Evolutionary conservation across 2,113 vertebrate species (phyloP).

Genomic region (Podilymbus podiceps): DNA sequence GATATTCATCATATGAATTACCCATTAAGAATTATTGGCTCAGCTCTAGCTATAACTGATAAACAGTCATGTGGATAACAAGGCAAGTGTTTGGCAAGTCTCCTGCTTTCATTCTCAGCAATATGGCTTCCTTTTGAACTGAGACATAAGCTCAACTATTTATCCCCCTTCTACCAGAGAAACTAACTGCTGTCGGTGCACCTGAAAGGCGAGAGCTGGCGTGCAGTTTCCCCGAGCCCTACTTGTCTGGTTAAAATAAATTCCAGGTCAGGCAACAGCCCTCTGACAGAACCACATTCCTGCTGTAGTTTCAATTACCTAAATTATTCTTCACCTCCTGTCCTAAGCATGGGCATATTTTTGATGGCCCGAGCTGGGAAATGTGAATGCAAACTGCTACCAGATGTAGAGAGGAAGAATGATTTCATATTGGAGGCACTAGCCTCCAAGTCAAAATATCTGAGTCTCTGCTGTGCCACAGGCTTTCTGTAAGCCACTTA

Average conservation of each 20-base stretch:
- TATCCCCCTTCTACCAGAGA: background rate
- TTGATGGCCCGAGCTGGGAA: slow-evolving; percentile 52
- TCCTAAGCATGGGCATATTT: slow-evolving; percentile 50
- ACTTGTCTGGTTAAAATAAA: slow-evolving; percentile 56
- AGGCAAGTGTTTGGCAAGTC: slow-evolving; percentile 49
- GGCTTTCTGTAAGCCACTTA: slow-evolving; percentile 66
- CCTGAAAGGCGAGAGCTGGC: slow-evolving; percentile 43
- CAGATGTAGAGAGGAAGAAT: slow-evolving; percentile 57
- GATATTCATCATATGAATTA: slow-evolving; percentile 67
- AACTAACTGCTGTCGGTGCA: slow-evolving; percentile 29
- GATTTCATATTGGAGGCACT: background rate
- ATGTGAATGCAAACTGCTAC: slow-evolving; percentile 60
- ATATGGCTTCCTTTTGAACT: slow-evolving; percentile 57
- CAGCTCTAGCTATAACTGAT: slow-evolving; percentile 52
- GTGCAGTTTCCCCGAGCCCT: background rate
- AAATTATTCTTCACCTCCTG: slow-evolving; percentile 66
- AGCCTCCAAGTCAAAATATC: slow-evolving; percentile 8
- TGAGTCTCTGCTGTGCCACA: slow-evolving; percentile 29
- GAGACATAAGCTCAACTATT: slow-evolving; percentile 38
- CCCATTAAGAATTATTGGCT: slow-evolving; percentile 63
- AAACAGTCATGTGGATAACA: slow-evolving; percentile 57
- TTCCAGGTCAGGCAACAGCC: slow-evolving; percentile 56
- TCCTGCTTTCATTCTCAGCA: slow-evolving; percentile 47
- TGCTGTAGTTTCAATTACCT: slow-evolving; percentile 65
- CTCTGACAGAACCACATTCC: slow-evolving; percentile 63